Evolutionary conservation across 1,140 invertebrate genomes (phyloP).

Genomic region (Aradophagus sp.): DNA sequence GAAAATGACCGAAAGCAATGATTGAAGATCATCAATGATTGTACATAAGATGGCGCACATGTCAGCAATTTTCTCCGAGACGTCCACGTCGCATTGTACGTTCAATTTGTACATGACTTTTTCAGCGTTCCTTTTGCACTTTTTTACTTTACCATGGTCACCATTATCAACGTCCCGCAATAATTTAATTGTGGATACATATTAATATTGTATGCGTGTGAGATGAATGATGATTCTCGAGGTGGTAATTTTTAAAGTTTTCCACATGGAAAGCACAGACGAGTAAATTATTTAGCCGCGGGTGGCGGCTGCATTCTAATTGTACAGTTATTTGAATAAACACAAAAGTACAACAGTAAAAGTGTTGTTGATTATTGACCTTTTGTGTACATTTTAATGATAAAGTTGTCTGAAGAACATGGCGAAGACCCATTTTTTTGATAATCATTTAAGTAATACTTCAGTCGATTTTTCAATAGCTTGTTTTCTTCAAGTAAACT

Average conservation of each 20-base stretch:
- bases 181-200: conserved; percentile 25
- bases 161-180: background rate
- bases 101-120: conserved; percentile 1
- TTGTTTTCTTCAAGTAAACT: conserved; percentile 31
- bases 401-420: no score
- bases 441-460: background rate
- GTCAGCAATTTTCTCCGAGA: background rate
- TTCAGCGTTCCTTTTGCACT: conserved; percentile 21
- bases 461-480: conserved; percentile 6
- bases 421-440: conserved; percentile 1
- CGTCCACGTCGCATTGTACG: background rate
- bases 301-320: conserved; percentile 23
- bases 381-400: background rate
- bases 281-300: conserved; percentile 19
- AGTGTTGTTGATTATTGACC: background rate
- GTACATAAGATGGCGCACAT: background rate
- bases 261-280: background rate
- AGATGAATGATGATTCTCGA: conserved; percentile 13
- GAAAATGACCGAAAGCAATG: conserved; percentile 2
- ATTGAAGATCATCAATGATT: conserved; percentile 6
- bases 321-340: conserved; percentile 48
- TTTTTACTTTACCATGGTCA: conserved; percentile 11
- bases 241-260: background rate
- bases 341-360: conserved; percentile 16
- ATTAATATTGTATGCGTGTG: conserved; percentile 8